Conservation (phyloP, 2,797 vertebrate genomes). For the Phrynocephalus forsythii region DNA sequence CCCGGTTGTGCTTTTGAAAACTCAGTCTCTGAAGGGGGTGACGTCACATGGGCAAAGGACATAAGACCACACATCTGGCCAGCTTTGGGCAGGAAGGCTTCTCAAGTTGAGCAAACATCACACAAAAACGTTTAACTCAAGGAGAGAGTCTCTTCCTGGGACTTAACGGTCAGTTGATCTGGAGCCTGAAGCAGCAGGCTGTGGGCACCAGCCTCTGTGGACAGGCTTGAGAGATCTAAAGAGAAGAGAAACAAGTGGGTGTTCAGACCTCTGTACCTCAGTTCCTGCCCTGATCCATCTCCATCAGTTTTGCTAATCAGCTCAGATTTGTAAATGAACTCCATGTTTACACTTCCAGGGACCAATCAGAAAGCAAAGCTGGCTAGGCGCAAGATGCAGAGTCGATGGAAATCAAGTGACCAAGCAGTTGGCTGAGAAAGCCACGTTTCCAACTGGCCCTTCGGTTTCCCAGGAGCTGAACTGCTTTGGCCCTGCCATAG, state of each 20-base stretch:
- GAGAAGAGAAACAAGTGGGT: too few relatives aligned
- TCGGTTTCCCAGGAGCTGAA: conserved; percentile 65
- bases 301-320: neutral
- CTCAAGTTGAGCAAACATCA: neutral
- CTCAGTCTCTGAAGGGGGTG: too few relatives aligned
- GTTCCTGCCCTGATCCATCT: neutral
- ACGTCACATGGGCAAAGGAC: too few relatives aligned
- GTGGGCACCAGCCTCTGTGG: neutral
- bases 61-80: neutral
- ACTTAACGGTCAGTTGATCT: neutral
- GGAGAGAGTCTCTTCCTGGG: neutral
- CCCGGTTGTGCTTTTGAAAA: too few relatives aligned
- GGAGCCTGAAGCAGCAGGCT: too few relatives aligned
- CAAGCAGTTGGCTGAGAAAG: neutral
- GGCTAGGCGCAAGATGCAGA: too few relatives aligned
- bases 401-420: too few relatives aligned
- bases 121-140: too few relatives aligned
- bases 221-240: neutral
- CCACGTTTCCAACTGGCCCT: too few relatives aligned
- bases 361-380: neutral
- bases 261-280: neutral
- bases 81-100: neutral
- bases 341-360: neutral
- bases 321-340: neutral
- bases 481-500: conserved; percentile 82